These are phyloP conservation scores for Nebria ingens DNA, from an alignment of 1,140 invertebrate genomes.

Conservation along the genomic window DNA sequence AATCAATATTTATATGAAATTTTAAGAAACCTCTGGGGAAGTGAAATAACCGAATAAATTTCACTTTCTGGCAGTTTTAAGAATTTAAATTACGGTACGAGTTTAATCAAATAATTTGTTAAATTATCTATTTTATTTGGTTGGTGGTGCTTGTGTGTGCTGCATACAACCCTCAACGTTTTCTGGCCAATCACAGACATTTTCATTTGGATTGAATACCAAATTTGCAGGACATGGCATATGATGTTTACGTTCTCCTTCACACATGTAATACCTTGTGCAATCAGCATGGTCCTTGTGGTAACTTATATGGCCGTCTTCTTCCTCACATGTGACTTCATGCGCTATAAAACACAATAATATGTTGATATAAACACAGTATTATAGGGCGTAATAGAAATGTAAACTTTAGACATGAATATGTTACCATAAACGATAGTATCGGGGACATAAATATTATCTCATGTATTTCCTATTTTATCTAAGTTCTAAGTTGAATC, in stretches of 20 bases:
- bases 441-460: too few species aligned
- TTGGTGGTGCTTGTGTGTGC: slow-evolving; percentile 66
- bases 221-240: slow-evolving; percentile 94
- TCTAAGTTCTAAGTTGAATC: too few species aligned
- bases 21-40: neutral
- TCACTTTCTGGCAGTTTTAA: neutral
- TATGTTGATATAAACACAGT: slow-evolving; percentile 11
- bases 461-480: too few species aligned
- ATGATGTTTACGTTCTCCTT: slow-evolving; percentile 89
- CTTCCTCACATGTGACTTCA: slow-evolving; percentile 81
- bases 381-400: neutral
- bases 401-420: too few species aligned
- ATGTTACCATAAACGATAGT: too few species aligned
- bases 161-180: slow-evolving; percentile 82
- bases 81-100: neutral
- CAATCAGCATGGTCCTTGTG: slow-evolving; percentile 85
- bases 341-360: slow-evolving; percentile 61
- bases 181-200: slow-evolving; percentile 93
- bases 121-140: slow-evolving; percentile 30
- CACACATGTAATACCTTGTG: slow-evolving; percentile 91
- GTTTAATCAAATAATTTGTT: neutral
- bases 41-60: neutral
- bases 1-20: neutral
- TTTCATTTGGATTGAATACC: slow-evolving; percentile 87
- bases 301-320: slow-evolving; percentile 88